phyloP scores from a whole-genome alignment of 2,888 invertebrate genomes.

The Punctoribates punctum region DNA sequence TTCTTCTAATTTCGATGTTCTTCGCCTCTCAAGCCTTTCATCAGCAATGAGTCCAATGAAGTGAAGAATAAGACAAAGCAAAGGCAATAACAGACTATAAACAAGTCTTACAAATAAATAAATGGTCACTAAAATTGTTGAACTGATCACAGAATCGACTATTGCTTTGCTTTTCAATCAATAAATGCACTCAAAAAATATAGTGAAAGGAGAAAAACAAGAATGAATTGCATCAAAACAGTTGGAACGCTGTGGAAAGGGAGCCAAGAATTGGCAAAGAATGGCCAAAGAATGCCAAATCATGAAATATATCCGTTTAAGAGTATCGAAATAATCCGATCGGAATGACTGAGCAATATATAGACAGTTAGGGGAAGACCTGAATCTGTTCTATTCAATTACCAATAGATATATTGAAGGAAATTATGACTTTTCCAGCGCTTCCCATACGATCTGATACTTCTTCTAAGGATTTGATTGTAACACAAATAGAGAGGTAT shows the following conservation, averaged over 20 bases:
- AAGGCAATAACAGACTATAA: not conserved
- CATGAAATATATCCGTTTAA: slow-evolving; percentile 17
- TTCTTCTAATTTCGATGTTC: not conserved
- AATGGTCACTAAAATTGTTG: not conserved
- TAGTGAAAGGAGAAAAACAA: not conserved
- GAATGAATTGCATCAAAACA: not conserved
- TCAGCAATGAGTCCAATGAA: not conserved
- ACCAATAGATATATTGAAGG: slow-evolving; percentile 17
- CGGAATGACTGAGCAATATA: not conserved
- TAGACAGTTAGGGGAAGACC: not conserved
- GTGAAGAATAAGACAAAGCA: not conserved
- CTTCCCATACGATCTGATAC: not conserved
- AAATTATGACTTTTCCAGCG: slow-evolving; percentile 8
- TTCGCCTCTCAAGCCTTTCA: slow-evolving; percentile 16
- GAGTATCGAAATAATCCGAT: slow-evolving; percentile 21
- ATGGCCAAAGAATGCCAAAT: slow-evolving; percentile 1
- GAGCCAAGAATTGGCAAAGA: not conserved
- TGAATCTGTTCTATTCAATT: not conserved
- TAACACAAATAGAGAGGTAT: not conserved
- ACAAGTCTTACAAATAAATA: slow-evolving; percentile 26
- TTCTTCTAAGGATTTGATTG: not conserved
- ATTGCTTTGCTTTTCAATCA: slow-evolving; percentile 23
- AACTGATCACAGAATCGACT: not conserved
- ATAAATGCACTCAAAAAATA: slow-evolving; percentile 19
- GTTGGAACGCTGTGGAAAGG: not conserved